phyloP scores from a whole-genome alignment of 1,140 invertebrate species.

The Magallana gigas region DNA sequence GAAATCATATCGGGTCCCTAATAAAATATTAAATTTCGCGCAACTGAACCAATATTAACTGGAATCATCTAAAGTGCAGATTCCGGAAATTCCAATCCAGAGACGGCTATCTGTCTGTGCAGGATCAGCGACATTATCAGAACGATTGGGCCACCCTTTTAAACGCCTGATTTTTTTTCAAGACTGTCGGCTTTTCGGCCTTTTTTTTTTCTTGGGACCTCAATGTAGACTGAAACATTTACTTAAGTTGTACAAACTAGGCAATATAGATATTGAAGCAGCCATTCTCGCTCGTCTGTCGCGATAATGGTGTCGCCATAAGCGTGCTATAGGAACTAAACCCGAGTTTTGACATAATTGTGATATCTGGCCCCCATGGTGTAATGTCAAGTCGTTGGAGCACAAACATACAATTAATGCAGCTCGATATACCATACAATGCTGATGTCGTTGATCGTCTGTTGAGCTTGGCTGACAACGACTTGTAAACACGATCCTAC shows the following conservation, averaged over 20 bases:
- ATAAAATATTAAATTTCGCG: slow-evolving; percentile 30
- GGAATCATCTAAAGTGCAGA: slow-evolving; percentile 10
- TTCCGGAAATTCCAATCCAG: neutral
- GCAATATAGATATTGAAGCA: neutral
- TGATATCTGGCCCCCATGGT: neutral
- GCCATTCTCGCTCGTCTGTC: neutral
- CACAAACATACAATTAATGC: slow-evolving; percentile 23
- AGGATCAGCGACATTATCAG: neutral
- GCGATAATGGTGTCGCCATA: neutral
- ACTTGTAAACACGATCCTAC: neutral
- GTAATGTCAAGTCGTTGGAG: neutral
- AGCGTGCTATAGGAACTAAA: neutral
- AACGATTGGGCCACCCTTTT: neutral
- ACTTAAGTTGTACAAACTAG: slow-evolving; percentile 9
- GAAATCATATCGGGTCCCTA: slow-evolving; percentile 29
- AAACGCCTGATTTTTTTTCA: neutral
- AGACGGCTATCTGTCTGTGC: neutral
- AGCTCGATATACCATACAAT: neutral
- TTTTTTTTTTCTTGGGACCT: neutral
- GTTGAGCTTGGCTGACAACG: neutral
- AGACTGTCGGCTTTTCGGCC: neutral
- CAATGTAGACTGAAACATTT: neutral
- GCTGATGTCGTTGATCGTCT: neutral
- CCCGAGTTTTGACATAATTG: neutral
- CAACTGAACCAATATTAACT: slow-evolving; percentile 26